Evolutionary conservation across 2,888 invertebrate genomes (phyloP).

Genomic region (Andricus quercusramuli): DNA sequence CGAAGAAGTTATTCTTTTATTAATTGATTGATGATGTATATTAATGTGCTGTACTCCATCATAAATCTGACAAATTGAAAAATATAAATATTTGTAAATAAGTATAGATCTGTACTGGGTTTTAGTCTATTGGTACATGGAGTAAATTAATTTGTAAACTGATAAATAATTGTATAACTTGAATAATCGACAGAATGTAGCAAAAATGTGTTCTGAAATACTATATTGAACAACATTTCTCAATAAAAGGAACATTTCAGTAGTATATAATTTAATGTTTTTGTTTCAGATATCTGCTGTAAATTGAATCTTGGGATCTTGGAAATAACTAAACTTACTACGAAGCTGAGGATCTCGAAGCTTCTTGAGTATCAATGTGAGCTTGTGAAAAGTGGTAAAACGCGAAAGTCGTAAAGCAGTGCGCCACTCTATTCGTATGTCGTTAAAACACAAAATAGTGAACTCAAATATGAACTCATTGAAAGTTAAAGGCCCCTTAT

Average conservation of each 20-base stretch:
- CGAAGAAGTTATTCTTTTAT: no score
- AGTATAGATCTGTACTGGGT: no score
- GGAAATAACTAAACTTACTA: not conserved
- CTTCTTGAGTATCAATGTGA: conserved; percentile 27
- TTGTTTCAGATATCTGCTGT: conserved; percentile 14
- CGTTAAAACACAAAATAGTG: conserved; percentile 29
- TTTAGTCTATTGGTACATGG: no score
- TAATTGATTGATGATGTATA: no score
- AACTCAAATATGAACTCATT: conserved; percentile 34
- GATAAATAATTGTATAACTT: no score
- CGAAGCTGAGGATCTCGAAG: not conserved
- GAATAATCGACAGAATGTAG: no score
- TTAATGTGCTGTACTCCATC: no score
- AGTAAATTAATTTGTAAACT: no score
- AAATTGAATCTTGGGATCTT: not conserved
- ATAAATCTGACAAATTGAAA: not conserved
- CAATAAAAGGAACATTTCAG: not conserved
- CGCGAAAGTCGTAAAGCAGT: conserved; percentile 6
- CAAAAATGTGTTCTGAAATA: not conserved
- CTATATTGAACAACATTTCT: not conserved
- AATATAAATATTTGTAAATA: not conserved
- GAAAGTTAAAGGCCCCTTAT: conserved; percentile 6
- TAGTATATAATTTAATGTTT: not conserved
- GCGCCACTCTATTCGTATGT: conserved; percentile 26
- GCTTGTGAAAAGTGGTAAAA: conserved; percentile 19